Evolutionary conservation across 2,113 vertebrate species (phyloP).

Genomic region (Tretioscincus oriximinensis): DNA sequence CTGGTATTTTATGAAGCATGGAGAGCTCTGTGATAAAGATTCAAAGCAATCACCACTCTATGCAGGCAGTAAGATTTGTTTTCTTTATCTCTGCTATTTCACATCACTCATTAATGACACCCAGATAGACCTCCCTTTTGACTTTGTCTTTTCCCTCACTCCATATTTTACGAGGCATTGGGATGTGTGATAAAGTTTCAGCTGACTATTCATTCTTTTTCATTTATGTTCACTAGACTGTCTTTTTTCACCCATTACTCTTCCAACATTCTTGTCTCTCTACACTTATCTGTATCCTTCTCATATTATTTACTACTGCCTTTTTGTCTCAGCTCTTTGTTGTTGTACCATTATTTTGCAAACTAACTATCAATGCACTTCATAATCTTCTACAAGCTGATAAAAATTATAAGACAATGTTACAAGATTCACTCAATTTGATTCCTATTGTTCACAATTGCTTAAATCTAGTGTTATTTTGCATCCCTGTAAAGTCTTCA

Average conservation of each 20-base stretch:
- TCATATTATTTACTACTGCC: constrained; percentile 32
- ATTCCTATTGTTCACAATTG: constrained; percentile 38
- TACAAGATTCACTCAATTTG: constrained; percentile 19
- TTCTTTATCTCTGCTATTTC: constrained; percentile 32
- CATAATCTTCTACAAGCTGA: constrained; percentile 6
- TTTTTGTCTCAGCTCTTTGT: constrained; percentile 24
- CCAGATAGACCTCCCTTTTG: constrained; percentile 20
- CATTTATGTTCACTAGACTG: constrained; percentile 25
- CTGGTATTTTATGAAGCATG: constrained; percentile 22
- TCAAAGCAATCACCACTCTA: constrained; percentile 26
- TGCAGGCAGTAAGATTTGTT: constrained; percentile 6
- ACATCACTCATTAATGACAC: constrained; percentile 26
- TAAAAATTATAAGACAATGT: constrained; percentile 28
- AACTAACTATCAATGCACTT: constrained; percentile 31
- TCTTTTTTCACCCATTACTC: constrained; percentile 43
- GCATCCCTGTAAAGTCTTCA: constrained; percentile 31
- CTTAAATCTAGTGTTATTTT: constrained; percentile 35
- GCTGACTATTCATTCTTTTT: constrained; percentile 15
- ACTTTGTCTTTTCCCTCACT: constrained; percentile 17
- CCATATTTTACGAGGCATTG: constrained; percentile 19
- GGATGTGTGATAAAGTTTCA: constrained; percentile 13
- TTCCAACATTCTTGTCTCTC: constrained; percentile 11
- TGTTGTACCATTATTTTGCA: constrained; percentile 36
- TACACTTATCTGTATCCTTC: constrained; percentile 35
- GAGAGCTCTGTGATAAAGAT: constrained; percentile 17